Evolutionary conservation across 2,113 vertebrate species (phyloP), one percentile per base, ranked within the genome.

Genomic region (Hemibagrus wyckioides): DNA sequence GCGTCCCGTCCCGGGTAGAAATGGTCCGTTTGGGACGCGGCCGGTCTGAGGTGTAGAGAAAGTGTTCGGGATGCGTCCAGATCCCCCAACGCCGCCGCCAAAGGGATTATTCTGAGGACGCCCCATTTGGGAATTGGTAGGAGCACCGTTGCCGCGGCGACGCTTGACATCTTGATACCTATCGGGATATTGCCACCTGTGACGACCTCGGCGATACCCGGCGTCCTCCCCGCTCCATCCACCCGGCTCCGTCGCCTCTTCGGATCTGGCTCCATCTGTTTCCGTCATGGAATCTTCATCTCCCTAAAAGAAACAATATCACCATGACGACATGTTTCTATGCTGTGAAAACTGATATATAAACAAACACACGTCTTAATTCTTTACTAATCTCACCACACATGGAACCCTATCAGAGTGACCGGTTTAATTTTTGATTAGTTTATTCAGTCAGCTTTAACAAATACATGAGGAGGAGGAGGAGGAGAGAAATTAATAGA

Each of bases 141-240:
- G 71, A n/a, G 56, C 80, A 4, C 25, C 63, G 23, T 67, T 33
- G 67, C 90, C 92, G 0, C 90, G 92, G 2, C 96, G 93, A 0
- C 94, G 94, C 88, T 96, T 96, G 82, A 92, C 90, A 71, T 95
- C 94, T 88, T 95, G 96, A 59, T 96, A 94, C 86, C 96, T 96
- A 88, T 97, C 97, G 44, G 97, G 94, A 92, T 95, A 96, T 85
- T 97, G 96, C 97, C 97, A 98, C 76, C 97, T 96, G 89, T 97
- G 95, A 57, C 97, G 96, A 0, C 97, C 97, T 1, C 97, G 95
- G 11, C 97, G 94, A 91, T 97, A 97, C 0, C 95, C 95, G 0
- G 96, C 93, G 88, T 98, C 97, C 85, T 97, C 96, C 1, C 96
- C 95, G 94, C 96, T 97, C 25, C 92, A 48, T 6, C 71, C 69